phyloP scores from a whole-genome alignment of 2,797 vertebrate species.

The Periparus ater region DNA sequence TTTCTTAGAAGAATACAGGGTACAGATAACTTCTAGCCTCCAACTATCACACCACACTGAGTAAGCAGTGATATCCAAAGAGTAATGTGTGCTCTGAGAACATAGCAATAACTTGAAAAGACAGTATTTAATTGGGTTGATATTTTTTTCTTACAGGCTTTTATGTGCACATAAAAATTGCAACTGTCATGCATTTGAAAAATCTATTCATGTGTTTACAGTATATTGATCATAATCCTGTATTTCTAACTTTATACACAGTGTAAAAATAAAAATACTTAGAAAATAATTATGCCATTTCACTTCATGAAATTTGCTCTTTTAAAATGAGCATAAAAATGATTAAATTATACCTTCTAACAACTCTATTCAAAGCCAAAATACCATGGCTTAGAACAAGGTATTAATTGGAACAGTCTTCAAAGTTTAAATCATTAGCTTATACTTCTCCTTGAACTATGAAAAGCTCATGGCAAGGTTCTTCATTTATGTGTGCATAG shows the following conservation, averaged over 20 bases:
- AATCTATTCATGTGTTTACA: conserved; percentile 11
- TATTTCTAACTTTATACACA: conserved; percentile 64
- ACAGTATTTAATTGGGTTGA: conserved; percentile 23
- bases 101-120: not conserved
- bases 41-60: not conserved
- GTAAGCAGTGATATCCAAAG: not conserved
- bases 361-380: conserved; percentile 49
- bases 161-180: not conserved
- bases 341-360: conserved; percentile 68
- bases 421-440: conserved; percentile 65
- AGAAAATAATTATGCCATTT: conserved; percentile 66
- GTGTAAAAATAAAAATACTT: conserved; percentile 72
- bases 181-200: not conserved
- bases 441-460: conserved; percentile 53
- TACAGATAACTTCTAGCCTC: not conserved
- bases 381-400: conserved; percentile 33
- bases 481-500: conserved; percentile 49
- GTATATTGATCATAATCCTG: conserved; percentile 42
- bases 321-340: conserved; percentile 68
- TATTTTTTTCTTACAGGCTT: not conserved
- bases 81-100: not conserved
- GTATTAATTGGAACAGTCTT: conserved; percentile 54
- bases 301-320: conserved; percentile 72
- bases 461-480: conserved; percentile 53
- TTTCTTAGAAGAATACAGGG: not conserved